Percentiles rank a stretch among this genome's conserved stretches.
Evolutionary conservation across 2,113 vertebrate genomes (phyloP).

Genomic region (Redunca redunca): DNA sequence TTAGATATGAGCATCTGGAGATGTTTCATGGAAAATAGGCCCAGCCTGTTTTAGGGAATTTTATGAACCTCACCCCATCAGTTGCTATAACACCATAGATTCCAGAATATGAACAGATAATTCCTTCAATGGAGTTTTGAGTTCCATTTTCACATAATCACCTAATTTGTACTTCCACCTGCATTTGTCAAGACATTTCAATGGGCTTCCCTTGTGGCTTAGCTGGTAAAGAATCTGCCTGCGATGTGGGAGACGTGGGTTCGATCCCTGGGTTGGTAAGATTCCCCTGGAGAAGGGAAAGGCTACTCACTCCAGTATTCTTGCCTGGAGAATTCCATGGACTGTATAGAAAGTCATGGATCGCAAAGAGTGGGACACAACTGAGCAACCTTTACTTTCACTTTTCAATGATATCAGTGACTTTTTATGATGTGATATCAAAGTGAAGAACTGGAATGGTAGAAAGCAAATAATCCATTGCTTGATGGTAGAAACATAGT

Average conservation of each 20-base stretch:
- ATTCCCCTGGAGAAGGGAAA: background rate
- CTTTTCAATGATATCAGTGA: background rate
- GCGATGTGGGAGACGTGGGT: background rate
- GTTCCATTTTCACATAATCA: background rate
- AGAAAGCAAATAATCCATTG: background rate
- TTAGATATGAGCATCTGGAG: background rate
- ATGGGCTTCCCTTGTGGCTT: background rate
- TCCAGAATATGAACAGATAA: background rate
- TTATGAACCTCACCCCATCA: background rate
- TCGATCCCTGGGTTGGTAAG: fast-evolving
- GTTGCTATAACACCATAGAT: background rate
- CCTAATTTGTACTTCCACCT: background rate
- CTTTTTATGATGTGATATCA: background rate
- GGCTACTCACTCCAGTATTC: background rate
- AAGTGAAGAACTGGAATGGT: background rate
- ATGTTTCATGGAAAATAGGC: background rate
- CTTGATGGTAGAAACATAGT: background rate
- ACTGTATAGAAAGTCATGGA: background rate
- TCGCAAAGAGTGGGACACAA: fast-evolving
- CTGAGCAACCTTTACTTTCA: background rate
- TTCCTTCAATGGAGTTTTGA: background rate
- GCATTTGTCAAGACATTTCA: background rate
- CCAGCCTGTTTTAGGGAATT: background rate
- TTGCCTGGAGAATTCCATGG: background rate
- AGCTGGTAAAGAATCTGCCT: background rate